Percentiles rank a stretch among this genome's conserved stretches.
Evolutionary conservation across 2,888 invertebrate species (phyloP).

Genomic region (Andrena praecox): DNA sequence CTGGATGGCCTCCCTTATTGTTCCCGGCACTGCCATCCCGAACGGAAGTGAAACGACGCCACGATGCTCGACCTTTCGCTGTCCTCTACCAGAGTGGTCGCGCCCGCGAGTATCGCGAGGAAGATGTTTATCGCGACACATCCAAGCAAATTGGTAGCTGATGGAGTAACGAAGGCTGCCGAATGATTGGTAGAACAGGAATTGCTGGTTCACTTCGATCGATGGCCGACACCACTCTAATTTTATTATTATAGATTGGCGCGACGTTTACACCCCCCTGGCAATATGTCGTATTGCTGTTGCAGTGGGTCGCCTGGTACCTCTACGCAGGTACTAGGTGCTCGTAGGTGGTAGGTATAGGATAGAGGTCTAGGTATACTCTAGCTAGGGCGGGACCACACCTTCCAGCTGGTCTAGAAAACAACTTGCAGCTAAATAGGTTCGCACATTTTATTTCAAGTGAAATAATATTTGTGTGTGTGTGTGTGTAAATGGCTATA

Average conservation of each 20-base stretch:
- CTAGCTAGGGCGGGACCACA: too few species aligned
- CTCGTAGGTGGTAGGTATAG: too few species aligned
- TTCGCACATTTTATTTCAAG: too few species aligned
- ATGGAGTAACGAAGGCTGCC: constrained; percentile 25
- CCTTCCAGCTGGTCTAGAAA: too few species aligned
- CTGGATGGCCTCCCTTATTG: constrained; percentile 26
- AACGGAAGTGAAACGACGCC: neutral
- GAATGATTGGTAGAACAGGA: neutral
- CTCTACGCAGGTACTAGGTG: too few species aligned
- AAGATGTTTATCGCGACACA: constrained; percentile 35
- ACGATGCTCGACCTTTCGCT: neutral
- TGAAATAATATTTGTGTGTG: too few species aligned
- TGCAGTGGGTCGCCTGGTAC: too few species aligned
- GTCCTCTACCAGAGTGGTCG: neutral
- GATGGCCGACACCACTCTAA: constrained; percentile 9
- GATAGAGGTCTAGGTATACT: too few species aligned
- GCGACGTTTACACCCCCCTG: neutral
- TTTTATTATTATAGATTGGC: neutral
- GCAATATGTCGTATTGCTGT: neutral
- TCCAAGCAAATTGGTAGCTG: constrained; percentile 27
- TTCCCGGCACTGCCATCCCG: constrained; percentile 47
- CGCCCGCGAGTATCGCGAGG: neutral
- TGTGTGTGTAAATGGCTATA: too few species aligned
- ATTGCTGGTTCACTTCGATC: constrained; percentile 7
- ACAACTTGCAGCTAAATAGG: too few species aligned